Base-by-base conservation (phyloP, 1,140 invertebrate genomes). In the Drosophila varians region DNA sequence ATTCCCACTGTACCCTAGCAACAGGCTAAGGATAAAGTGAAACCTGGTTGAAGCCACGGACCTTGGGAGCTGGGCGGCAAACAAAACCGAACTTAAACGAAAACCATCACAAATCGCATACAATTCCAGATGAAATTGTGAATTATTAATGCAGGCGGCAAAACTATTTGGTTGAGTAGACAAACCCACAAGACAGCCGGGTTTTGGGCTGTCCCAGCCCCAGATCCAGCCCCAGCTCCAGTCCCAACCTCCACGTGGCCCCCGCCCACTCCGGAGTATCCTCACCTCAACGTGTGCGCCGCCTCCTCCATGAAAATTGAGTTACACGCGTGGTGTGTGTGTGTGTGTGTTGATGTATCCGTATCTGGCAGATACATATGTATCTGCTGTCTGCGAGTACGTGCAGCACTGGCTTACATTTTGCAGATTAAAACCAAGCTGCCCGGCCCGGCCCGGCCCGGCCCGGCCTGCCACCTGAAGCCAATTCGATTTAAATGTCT, bases 121-220 rank as follows among this genome's bases (percentile, higher is more conserved):
- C 84, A 89, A 89, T 89, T 77, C 86, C 64, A 89, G 78, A 89
- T 89, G 86, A 89, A 89, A 89, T 89, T 89, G 86, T 89, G 77
- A 89, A 89, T 89, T 89, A 89, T 89, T 89, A 89, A 89, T 89
- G 86, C 76, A 77, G 83, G 69, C 82, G 73, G 82, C 76, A 69
- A 82, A 75, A 86, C 80, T 84, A 84, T 84, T 84, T 84, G 82
- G 78, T 73, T 84, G 74, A 88, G 83, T 88, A 87, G 77, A 83
- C 82, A 87, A 86, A 77, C 74, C 77, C 77, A 87, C 77, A 60
- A 52, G 54, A 19, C 45, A 56, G 69, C 40, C 53, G 42, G 60
- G 18, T 47, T 38, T 38, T 0, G 36, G 38, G 18, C 38, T 19
- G 36, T 16, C 38, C 4, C 16, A 18, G 14, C 16, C 2, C 0